Evolutionary conservation across 2,113 vertebrate species (phyloP), one percentile per base, ranked within the genome.

Genomic region (Meleagris gallopavo): DNA sequence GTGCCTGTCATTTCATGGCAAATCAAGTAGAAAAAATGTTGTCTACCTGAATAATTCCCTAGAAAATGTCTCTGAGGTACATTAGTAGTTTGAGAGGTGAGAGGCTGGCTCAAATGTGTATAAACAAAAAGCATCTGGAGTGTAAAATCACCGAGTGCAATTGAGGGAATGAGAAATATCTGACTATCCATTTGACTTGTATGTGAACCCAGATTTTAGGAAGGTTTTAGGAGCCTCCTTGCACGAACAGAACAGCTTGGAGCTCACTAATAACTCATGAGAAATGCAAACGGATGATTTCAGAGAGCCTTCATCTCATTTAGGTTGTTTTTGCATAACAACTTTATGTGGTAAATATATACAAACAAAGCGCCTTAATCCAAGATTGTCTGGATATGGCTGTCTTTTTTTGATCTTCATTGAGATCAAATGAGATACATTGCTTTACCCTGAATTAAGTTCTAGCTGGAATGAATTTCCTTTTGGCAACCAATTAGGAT

Each of bases 11-110:
- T 94, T 93, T 97, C 86, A 66, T 86, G 95, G 96, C 95, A 96
- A 97, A 97, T 95, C 96, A 92, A 95, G 96, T 97, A 97, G 95
- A 96, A 96, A 96, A 97, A 95, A 96, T 89, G 94, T 89, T 88
- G 86, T 95, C 93, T 95, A 97, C 94, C 81, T 96, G 91, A 96
- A 94, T 97, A 95, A 96, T 95, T 95, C 93, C 84, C 92, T 90
- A 80, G 83, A 74, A 91, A 97, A 97, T 77, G 66, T 92, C 88
- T 96, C 65, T 88, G 77, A 90, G 67, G 52, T 79, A 67, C 80
- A 18, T 79, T 79, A 92, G 70, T 48, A 73, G 70, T 76, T 90
- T 83, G 83, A 95, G 88, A 96, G 90, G 95, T 90, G 92, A 96
- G 89, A 92, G 54, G 27, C 92, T 90, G 76, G 65, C 80, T 80